Conservation (phyloP, 2,113 vertebrate genomes). For the Dipodomys stephensi region DNA sequence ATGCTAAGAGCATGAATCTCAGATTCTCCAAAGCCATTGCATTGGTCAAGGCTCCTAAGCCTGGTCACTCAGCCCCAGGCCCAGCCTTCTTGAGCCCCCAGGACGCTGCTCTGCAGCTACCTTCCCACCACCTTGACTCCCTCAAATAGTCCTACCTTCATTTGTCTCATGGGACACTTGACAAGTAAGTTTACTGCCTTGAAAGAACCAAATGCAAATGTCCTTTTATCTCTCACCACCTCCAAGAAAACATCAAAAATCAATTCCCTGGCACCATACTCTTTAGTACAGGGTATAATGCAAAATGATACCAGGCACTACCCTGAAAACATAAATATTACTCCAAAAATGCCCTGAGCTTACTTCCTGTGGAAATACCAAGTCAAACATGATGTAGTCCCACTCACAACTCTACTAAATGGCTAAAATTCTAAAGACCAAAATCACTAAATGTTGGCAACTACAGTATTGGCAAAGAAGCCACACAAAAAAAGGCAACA, state of each 20-base stretch:
- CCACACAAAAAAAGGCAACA: background rate
- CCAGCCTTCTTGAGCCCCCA: background rate
- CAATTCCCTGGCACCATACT: background rate
- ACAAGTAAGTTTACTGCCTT: background rate
- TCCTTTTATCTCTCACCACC: background rate
- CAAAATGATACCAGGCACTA: background rate
- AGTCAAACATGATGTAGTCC: background rate
- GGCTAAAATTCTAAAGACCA: background rate
- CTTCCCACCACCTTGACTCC: background rate
- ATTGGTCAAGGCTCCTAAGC: background rate
- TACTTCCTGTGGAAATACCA: background rate
- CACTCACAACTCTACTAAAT: background rate
- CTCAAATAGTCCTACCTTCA: background rate
- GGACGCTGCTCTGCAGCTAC: background rate
- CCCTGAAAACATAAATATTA: background rate
- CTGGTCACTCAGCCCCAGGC: accelerated
- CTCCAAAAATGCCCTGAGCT: background rate
- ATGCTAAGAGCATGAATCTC: background rate
- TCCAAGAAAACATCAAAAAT: background rate
- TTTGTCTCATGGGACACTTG: background rate
- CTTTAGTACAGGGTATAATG: background rate
- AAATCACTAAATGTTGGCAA: background rate
- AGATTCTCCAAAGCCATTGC: background rate
- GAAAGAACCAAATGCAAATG: background rate
- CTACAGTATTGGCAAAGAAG: background rate